These are phyloP conservation scores for Brachionus manjavacas DNA, from an alignment of 1,140 invertebrate genomes.

Conservation along the genomic window DNA sequence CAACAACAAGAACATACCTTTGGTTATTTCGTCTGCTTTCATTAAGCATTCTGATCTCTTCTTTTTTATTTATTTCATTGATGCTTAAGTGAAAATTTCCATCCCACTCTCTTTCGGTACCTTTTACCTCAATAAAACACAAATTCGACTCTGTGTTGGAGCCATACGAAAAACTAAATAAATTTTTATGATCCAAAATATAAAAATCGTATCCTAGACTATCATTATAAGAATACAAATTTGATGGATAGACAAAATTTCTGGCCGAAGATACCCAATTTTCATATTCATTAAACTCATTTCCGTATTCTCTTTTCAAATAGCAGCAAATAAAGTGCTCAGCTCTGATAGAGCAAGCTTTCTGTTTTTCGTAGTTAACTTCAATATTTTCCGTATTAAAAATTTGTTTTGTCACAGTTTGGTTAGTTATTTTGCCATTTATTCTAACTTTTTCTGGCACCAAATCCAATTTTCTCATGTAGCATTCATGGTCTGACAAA, in stretches of 20 bases:
- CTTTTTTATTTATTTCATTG: constrained; percentile 29
- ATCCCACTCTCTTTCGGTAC: constrained; percentile 7
- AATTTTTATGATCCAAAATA: not conserved
- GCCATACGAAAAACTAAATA: not conserved
- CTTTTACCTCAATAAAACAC: constrained; percentile 34
- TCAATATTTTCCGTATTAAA: not conserved
- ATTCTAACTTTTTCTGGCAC: not conserved
- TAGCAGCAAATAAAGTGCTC: constrained; percentile 16
- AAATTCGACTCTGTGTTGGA: not conserved
- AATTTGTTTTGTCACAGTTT: not conserved
- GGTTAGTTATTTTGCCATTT: not conserved
- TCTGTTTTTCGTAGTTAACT: not conserved
- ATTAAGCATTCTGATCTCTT: not conserved
- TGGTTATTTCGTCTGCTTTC: not conserved
- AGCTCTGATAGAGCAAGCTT: not conserved
- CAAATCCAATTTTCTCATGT: not conserved
- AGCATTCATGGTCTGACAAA: not conserved
- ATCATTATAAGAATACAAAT: not conserved
- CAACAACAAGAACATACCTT: not conserved
- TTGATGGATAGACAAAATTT: not conserved
- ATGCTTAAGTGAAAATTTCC: constrained; percentile 16
- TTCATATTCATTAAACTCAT: not conserved
- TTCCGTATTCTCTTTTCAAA: not conserved
- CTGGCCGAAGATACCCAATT: constrained; percentile 22
- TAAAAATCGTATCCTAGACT: constrained; percentile 21